Evolutionary conservation across 1,140 invertebrate species (phyloP).

Genomic region (Drosophila rhopaloa): DNA sequence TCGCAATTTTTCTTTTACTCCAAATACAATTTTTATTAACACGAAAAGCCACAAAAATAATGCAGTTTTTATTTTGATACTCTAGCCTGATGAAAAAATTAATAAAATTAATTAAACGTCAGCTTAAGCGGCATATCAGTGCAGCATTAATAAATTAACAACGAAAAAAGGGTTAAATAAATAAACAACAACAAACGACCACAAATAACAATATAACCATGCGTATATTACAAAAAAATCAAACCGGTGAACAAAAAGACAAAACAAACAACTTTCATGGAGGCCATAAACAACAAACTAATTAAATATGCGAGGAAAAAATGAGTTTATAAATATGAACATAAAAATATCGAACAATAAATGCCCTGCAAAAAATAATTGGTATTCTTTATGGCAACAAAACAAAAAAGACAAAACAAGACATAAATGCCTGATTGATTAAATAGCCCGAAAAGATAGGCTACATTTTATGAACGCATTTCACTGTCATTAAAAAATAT

Average conservation of each 20-base stretch:
- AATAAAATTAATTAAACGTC: constrained; percentile 80
- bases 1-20: constrained; percentile 35
- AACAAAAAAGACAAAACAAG: constrained; percentile 1
- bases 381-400: background rate
- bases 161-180: constrained; percentile 58
- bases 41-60: constrained; percentile 45
- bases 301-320: constrained; percentile 65
- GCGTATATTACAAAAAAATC: constrained; percentile 7
- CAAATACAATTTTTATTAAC: constrained; percentile 53
- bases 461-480: background rate
- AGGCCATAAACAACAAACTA: constrained; percentile 73
- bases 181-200: constrained; percentile 58
- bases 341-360: constrained; percentile 22
- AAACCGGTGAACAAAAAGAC: constrained; percentile 27
- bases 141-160: constrained; percentile 75
- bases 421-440: constrained; percentile 18
- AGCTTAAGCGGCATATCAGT: constrained; percentile 74
- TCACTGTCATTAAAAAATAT: constrained; percentile 2
- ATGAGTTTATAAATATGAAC: constrained; percentile 28
- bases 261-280: constrained; percentile 40
- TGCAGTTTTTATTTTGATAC: constrained; percentile 40
- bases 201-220: constrained; percentile 33
- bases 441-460: constrained; percentile 10
- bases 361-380: constrained; percentile 29
- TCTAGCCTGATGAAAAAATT: constrained; percentile 53